Evolutionary conservation across 2,888 invertebrate genomes (phyloP), one percentile per base, ranked within the genome.

Genomic region (Stenodera caucasica): DNA sequence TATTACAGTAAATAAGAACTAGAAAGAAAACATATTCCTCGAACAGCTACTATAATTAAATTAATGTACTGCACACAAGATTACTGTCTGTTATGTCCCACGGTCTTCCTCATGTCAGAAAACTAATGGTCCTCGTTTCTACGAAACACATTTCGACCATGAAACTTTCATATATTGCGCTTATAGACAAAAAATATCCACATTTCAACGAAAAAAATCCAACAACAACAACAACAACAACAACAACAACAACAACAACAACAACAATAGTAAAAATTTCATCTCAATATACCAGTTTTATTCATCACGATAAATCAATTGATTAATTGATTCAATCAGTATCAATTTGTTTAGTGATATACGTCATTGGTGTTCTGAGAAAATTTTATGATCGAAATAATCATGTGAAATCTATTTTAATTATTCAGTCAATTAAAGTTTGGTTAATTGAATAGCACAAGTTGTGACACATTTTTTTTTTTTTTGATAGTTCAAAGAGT

Each of bases 31-130:
- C 64, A 68, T 67, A 69, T 71, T 68, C 70, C 60, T 58, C 60
- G 67, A 72, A 65, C 64, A 60, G 63, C 63, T 61, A 60, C 64
- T 66, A 66, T 66, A 71, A 70, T 71, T 70, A 72, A 72, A 70
- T 73, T 72, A 71, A 73, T 72, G 71, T 69, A 67, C 65, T 70
- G 70, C 68, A 66, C 68, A 69, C 67, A 60, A 63, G 63, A 63
- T 57, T 63, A 35, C 55, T 60, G 58, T 63, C 63, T 57, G 40
- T 40, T 51, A 57, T 63, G 58, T 63, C 63, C 63, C 63, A 63
- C 63, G 63, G 63, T 63, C 63, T 60, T 63, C 60, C 60, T 60
- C 29, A 56, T 63, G 59, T 63, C 58, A 50, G 55, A 56, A 63
- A 60, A 63, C 54, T 63, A 63, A 63, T 63, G 63, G 55, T 45